Evolutionary conservation across 2,113 vertebrate genomes (phyloP), one percentile per base, ranked within the genome.

Genomic region (Phrynosoma platyrhinos): DNA sequence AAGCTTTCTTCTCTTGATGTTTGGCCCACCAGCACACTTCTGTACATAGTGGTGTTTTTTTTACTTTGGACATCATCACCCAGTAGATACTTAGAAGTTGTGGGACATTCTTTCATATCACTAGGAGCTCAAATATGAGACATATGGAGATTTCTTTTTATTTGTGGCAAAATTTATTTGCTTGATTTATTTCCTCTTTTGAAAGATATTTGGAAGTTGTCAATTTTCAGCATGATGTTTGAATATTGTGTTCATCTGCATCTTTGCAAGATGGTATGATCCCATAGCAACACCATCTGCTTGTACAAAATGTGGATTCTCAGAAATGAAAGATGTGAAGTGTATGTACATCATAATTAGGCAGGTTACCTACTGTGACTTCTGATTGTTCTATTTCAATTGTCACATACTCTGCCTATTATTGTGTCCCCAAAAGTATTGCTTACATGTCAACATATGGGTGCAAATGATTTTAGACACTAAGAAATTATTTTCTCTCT

Each of bases 261-360:
- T 95, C 93, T 92, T 94, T 95, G 62, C 79, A 89, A 88, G 90
- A 95, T 90, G 87, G 79, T 90, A 91, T 90, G 90, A 94, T 94
- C 91, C 94, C 93, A 77, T 90, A 93, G 93, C 94, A 96, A 80
- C 78, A 91, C 96, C 96, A 96, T 96, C 95, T 96, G 96, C 91
- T 94, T 16, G 0, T 91, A 93, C 91, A 71, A 93, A 95, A 92
- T 95, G 87, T 88, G 93, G 93, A 93, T 95, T 87, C 90, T 94
- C 84, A 3, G 88, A n/a, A 87, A 95, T 93, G 90, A 95, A 92
- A 95, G 91, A 93, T 91, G 92, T 92, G 94, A 90, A 89, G 90
- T 94, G 90, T 95, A 95, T 94, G 90, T 95, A 95, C 92, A 90
- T 95, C 91, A 92, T 95, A 94, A 96, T 96, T 95, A 97, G 92